Conservation (phyloP, 2,888 invertebrate genomes). For the Alitta virens region DNA sequence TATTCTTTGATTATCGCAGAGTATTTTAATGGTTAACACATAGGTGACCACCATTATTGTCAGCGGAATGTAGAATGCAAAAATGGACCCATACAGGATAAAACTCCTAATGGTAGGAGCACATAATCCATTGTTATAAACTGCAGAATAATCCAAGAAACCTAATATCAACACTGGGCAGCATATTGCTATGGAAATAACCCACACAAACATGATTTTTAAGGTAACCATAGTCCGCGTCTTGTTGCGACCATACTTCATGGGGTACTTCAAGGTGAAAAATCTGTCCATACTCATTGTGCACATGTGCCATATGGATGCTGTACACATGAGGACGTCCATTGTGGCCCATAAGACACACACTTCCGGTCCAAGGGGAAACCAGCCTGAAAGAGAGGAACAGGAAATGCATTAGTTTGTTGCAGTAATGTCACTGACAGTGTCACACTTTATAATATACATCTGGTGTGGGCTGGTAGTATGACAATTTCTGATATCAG, state of each 20-base stretch:
- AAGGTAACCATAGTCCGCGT: conserved; percentile 58
- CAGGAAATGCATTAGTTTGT: too few species aligned
- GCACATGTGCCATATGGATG: conserved; percentile 64
- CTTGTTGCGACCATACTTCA: conserved; percentile 64
- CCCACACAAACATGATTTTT: conserved; percentile 92
- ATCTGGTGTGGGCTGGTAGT: too few species aligned
- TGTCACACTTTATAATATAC: too few species aligned
- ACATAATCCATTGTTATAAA: conserved; percentile 41
- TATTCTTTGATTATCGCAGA: conserved; percentile 70
- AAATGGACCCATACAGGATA: conserved; percentile 82
- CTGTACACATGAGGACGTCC: conserved; percentile 62
- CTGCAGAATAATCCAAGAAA: conserved; percentile 40
- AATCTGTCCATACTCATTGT: conserved; percentile 68
- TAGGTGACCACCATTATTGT: conserved; percentile 93
- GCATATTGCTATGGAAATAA: conserved; percentile 67
- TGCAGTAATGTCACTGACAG: too few species aligned
- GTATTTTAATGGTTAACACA: conserved; percentile 81
- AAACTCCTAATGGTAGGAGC: conserved; percentile 44
- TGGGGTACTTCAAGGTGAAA: conserved; percentile 86
- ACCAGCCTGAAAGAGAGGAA: conserved; percentile 69
- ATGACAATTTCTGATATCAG: too few species aligned
- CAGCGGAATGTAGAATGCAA: conserved; percentile 93
- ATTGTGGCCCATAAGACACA: conserved; percentile 70
- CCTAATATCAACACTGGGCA: conserved; percentile 56
- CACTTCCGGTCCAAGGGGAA: conserved; percentile 73